phyloP scores from a whole-genome alignment of 2,888 invertebrate genomes.

The Drosophila rellima region DNA sequence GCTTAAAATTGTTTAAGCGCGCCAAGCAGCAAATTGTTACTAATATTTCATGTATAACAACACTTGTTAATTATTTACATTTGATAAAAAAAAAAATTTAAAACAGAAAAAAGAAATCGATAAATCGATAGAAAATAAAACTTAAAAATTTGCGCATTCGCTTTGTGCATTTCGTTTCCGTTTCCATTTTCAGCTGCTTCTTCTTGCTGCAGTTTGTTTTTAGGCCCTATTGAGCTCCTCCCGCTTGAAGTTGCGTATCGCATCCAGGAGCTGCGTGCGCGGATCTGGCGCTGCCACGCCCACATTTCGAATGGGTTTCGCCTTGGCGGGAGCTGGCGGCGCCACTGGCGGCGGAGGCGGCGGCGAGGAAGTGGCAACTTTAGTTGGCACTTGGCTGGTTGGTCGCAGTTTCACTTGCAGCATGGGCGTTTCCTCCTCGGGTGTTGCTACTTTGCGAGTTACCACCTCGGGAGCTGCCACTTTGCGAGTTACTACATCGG shows the following conservation, averaged over 20 bases:
- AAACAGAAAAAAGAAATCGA: constrained; percentile 11
- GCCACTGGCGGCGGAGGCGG: constrained; percentile 48
- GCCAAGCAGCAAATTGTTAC: constrained; percentile 41
- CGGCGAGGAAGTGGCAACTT: constrained; percentile 8
- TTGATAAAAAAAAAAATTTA: constrained; percentile 27
- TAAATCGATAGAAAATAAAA: constrained; percentile 11
- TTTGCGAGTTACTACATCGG: not conserved
- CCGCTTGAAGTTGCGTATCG: constrained; percentile 90
- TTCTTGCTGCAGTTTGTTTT: constrained; percentile 5
- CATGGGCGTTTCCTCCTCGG: constrained; percentile 14
- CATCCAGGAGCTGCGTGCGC: constrained; percentile 89
- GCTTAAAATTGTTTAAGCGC: constrained; percentile 24
- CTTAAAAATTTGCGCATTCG: constrained; percentile 54
- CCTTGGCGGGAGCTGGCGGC: constrained; percentile 81
- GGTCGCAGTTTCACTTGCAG: constrained; percentile 66
- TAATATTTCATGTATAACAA: constrained; percentile 47
- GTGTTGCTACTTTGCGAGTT: not conserved
- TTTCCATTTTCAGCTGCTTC: not conserved
- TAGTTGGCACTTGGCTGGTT: constrained; percentile 12
- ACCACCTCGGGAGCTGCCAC: not conserved
- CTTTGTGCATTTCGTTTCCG: constrained; percentile 56
- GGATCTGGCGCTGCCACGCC: constrained; percentile 86
- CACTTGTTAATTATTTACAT: constrained; percentile 61
- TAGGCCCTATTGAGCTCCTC: constrained; percentile 80
- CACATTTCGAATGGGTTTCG: constrained; percentile 60